Conservation (phyloP, 2,113 vertebrate genomes). For the Eleginops maclovinus region DNA sequence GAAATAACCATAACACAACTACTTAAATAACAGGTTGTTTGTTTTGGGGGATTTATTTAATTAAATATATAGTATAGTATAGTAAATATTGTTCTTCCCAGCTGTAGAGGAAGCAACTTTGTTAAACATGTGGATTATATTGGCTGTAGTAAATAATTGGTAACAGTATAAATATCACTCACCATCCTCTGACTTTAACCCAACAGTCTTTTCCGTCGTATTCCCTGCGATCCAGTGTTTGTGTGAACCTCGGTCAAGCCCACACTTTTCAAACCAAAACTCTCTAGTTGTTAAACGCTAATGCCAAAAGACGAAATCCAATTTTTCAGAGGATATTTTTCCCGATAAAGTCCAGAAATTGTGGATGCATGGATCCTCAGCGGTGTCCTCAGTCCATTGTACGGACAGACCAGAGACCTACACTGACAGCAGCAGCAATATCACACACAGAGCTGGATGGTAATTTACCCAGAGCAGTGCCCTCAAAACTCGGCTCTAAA, state of each 20-base stretch:
- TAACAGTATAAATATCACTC: constrained; percentile 52
- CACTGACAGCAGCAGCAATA: constrained; percentile 48
- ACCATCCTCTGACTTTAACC: constrained; percentile 71
- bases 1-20: background rate
- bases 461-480: constrained; percentile 3
- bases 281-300: background rate
- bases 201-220: constrained; percentile 37
- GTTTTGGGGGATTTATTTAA: too few species aligned
- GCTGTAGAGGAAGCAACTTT: background rate
- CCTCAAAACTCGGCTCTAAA: constrained; percentile 33
- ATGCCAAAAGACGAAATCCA: constrained; percentile 40
- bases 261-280: constrained; percentile 12
- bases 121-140: background rate
- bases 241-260: constrained; percentile 33
- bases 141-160: constrained; percentile 11
- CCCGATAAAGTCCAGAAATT: constrained; percentile 43
- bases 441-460: constrained; percentile 12
- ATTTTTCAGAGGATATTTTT: constrained; percentile 33
- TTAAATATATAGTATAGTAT: background rate
- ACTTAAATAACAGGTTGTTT: background rate
- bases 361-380: constrained; percentile 59
- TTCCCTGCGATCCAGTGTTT: constrained; percentile 38
- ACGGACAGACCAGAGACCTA: constrained; percentile 11
- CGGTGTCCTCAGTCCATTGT: constrained; percentile 68
- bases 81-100: background rate